Evolutionary conservation across 1,140 invertebrate species (phyloP).

Genomic region (Hypsibius dujardini): DNA sequence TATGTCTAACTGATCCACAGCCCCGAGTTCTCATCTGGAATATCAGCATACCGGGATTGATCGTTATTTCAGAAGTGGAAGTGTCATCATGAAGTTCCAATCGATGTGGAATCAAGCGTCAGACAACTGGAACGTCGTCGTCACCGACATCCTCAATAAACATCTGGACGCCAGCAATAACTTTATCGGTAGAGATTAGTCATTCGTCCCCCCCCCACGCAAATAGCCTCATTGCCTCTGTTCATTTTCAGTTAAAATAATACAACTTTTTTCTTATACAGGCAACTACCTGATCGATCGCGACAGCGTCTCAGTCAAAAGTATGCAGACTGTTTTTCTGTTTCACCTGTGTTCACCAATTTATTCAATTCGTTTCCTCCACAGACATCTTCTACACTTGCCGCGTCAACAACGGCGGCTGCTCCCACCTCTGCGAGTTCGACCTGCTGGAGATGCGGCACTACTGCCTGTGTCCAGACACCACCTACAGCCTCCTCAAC

Average conservation of each 20-base stretch:
- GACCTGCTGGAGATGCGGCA: constrained; percentile 13
- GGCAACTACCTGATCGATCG: constrained; percentile 15
- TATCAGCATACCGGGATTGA: neutral
- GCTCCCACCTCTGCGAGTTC: constrained; percentile 11
- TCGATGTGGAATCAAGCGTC: constrained; percentile 13
- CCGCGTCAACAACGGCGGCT: constrained; percentile 9
- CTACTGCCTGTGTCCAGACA: constrained; percentile 12
- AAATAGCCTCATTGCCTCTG: too few species aligned
- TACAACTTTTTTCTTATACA: neutral
- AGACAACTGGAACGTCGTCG: neutral
- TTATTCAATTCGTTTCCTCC: neutral
- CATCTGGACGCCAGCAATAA: constrained; percentile 13
- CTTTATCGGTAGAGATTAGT: constrained; percentile 11
- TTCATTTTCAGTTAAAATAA: neutral
- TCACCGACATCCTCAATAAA: neutral
- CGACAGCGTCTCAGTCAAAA: neutral
- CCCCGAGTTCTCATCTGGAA: neutral
- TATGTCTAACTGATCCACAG: neutral
- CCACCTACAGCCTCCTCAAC: neutral
- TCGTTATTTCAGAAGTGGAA: neutral
- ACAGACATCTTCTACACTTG: constrained; percentile 14
- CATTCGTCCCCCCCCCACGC: too few species aligned
- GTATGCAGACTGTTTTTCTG: neutral
- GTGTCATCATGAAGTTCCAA: constrained; percentile 3
- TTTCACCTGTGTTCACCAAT: neutral